Evolutionary conservation across 1,140 invertebrate species (phyloP).

Genomic region (Lineus longissimus): DNA sequence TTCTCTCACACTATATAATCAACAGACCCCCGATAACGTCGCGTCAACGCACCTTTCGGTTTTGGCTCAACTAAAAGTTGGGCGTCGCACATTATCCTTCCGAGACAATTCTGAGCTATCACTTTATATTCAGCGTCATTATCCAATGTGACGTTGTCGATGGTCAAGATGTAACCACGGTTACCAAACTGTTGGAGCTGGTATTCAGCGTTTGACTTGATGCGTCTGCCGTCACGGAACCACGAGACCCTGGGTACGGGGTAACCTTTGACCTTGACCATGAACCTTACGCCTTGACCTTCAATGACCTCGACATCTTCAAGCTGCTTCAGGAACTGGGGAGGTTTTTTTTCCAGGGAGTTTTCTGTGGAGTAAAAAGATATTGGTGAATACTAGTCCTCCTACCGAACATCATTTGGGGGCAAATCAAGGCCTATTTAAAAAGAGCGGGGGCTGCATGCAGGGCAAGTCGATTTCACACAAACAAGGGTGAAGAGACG

Average conservation of each 20-base stretch:
- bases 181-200: conserved; percentile 48
- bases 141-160: conserved; percentile 41
- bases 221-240: conserved; percentile 44
- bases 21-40: too few species aligned
- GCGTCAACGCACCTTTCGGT: neutral
- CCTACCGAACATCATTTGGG: neutral
- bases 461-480: too few species aligned
- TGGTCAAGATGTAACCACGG: conserved; percentile 45
- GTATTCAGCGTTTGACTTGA: conserved; percentile 29
- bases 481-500: too few species aligned
- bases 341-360: conserved; percentile 40
- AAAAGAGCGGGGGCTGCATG: too few species aligned
- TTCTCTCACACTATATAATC: too few species aligned
- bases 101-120: conserved; percentile 43
- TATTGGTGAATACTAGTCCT: neutral
- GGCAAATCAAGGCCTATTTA: too few species aligned
- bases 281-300: conserved; percentile 48
- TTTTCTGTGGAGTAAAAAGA: conserved; percentile 35
- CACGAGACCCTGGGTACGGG: conserved; percentile 46
- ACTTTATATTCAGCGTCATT: conserved; percentile 51
- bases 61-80: conserved; percentile 45
- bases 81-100: conserved; percentile 35
- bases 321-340: conserved; percentile 45
- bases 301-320: conserved; percentile 42
- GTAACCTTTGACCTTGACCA: conserved; percentile 50